These are phyloP conservation scores for Apamea crenata DNA, from an alignment of 2,888 invertebrate genomes.

Conservation along the genomic window DNA sequence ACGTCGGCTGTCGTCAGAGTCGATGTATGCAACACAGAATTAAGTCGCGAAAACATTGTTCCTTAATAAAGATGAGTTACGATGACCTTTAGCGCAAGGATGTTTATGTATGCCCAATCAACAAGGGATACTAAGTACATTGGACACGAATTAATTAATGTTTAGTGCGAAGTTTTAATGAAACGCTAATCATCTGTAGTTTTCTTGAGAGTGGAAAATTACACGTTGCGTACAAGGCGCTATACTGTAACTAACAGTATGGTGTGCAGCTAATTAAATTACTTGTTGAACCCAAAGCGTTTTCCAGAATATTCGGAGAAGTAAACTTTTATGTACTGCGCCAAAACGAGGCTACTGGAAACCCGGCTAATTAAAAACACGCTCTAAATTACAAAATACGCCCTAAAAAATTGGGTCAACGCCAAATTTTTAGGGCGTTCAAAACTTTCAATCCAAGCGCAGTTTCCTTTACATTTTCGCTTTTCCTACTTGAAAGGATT, in stretches of 20 bases:
- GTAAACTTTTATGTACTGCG: slow-evolving; percentile 11
- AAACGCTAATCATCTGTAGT: slow-evolving; percentile 47
- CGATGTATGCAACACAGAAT: slow-evolving; percentile 17
- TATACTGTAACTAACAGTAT: not conserved
- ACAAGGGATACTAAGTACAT: slow-evolving; percentile 31
- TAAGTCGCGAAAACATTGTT: slow-evolving; percentile 25
- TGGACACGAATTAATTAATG: slow-evolving; percentile 38
- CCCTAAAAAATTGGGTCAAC: not conserved
- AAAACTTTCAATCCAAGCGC: not conserved
- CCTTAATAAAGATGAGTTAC: slow-evolving; percentile 18
- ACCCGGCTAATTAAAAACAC: slow-evolving; percentile 23
- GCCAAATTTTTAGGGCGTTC: slow-evolving; percentile 2
- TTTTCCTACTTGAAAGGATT: slow-evolving; percentile 54
- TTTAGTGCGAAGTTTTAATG: slow-evolving; percentile 40
- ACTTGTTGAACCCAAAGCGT: not conserved
- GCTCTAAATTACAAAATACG: not conserved
- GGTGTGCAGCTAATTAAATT: not conserved
- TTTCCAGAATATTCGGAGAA: not conserved
- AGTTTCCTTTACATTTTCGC: slow-evolving; percentile 18
- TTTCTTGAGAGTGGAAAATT: slow-evolving; percentile 54
- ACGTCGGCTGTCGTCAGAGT: slow-evolving; percentile 26
- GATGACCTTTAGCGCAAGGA: slow-evolving; percentile 30
- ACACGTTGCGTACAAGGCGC: slow-evolving; percentile 19
- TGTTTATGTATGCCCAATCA: slow-evolving; percentile 9
- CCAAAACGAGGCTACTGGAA: not conserved